These are phyloP conservation scores for Drosophila macrospina DNA, from an alignment of 2,888 invertebrate genomes.

Conservation along the genomic window DNA sequence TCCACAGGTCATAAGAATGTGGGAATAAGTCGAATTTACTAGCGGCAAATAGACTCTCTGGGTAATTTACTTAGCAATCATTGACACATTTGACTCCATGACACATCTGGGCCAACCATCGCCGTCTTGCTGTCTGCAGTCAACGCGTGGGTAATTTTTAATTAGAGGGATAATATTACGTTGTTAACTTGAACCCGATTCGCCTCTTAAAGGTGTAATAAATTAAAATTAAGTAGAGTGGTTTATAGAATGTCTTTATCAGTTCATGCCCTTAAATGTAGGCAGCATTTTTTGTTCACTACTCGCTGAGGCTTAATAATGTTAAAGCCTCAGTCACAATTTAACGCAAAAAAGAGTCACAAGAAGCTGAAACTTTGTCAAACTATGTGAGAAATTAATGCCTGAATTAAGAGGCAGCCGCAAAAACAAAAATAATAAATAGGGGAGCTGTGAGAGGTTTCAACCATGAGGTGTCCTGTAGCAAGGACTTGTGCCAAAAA, in stretches of 20 bases:
- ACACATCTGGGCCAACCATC: slow-evolving; percentile 43
- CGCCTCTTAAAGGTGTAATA: slow-evolving; percentile 32
- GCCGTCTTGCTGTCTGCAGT: slow-evolving; percentile 26
- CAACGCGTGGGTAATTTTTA: slow-evolving; percentile 53
- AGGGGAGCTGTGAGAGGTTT: background rate
- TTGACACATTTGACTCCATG: slow-evolving; percentile 50
- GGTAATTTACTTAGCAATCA: slow-evolving; percentile 78
- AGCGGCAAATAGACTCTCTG: slow-evolving; percentile 54
- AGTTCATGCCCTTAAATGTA: slow-evolving; percentile 50
- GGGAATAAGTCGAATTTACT: background rate
- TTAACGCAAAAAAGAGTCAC: slow-evolving; percentile 22
- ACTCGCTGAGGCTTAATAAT: background rate
- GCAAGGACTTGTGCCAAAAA: background rate
- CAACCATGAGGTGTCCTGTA: background rate
- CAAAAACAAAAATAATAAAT: background rate
- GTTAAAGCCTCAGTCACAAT: background rate
- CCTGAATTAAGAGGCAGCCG: background rate
- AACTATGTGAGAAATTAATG: slow-evolving; percentile 19
- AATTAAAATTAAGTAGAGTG: slow-evolving; percentile 31
- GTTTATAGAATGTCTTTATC: slow-evolving; percentile 12
- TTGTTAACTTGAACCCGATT: slow-evolving; percentile 34
- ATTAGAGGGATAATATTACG: slow-evolving; percentile 65
- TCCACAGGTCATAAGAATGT: background rate
- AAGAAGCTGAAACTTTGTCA: slow-evolving; percentile 38
- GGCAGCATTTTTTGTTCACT: slow-evolving; percentile 49